A percentile compares a stretch with the other conserved stretches of the same genome.
Conservation (phyloP, 2,888 invertebrate species). For the Tortricodes alternella region DNA sequence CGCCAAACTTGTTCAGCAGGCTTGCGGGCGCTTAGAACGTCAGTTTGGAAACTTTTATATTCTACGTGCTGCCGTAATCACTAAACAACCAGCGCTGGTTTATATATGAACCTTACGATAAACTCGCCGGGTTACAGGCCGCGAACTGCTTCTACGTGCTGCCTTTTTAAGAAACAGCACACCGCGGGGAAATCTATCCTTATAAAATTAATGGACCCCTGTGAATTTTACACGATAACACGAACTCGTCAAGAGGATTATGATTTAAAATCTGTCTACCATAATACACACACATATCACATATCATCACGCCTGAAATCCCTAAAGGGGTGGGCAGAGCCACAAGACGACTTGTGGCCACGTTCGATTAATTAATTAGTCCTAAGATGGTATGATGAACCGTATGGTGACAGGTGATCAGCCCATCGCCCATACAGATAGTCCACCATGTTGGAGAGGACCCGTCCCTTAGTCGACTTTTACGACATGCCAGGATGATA, state of each 20-base stretch:
- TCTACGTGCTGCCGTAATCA: slow-evolving; percentile 36
- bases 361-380: no score
- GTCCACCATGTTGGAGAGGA: no score
- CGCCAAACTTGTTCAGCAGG: slow-evolving; percentile 38
- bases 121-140: slow-evolving; percentile 17
- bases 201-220: slow-evolving; percentile 17
- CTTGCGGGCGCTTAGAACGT: slow-evolving; percentile 41
- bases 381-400: no score
- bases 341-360: no score
- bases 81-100: slow-evolving; percentile 31
- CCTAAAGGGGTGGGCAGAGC: no score
- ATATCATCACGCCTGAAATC: no score
- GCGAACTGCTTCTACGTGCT: no score
- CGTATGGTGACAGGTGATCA: no score
- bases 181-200: slow-evolving; percentile 26
- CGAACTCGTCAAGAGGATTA: slow-evolving; percentile 4
- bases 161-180: slow-evolving; percentile 20
- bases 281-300: no score
- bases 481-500: no score
- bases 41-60: slow-evolving; percentile 35
- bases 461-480: no score
- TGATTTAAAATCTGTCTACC: not conserved
- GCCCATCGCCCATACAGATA: no score
- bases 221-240: slow-evolving; percentile 15
- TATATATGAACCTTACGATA: slow-evolving; percentile 21